phyloP scores from a whole-genome alignment of 2,888 invertebrate species.

The Petrolisthes cinctipes region DNA sequence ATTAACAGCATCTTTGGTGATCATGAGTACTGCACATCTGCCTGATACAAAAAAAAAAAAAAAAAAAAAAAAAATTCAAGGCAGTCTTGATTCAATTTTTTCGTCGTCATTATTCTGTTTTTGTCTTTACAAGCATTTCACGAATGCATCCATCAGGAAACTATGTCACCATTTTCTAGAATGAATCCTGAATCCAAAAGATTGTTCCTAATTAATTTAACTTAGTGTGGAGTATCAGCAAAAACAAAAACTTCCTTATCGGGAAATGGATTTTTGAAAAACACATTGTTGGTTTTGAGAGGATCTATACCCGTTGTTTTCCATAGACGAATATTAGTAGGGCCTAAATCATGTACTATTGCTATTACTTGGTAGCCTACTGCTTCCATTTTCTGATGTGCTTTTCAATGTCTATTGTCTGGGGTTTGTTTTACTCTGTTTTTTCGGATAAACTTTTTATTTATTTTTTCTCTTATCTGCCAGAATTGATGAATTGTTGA shows the following conservation, averaged over 20 bases:
- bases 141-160: not conserved
- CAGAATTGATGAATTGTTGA: too few relatives aligned
- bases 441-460: too few relatives aligned
- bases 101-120: not conserved
- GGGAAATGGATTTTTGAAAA: not conserved
- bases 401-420: too few relatives aligned
- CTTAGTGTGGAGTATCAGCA: constrained; percentile 13
- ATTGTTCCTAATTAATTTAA: constrained; percentile 11
- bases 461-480: too few relatives aligned
- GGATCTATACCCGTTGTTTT: not conserved
- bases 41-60: not conserved
- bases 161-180: constrained; percentile 1
- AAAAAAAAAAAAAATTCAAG: not conserved
- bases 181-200: not conserved
- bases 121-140: constrained; percentile 3
- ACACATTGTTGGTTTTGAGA: not conserved
- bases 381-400: not conserved
- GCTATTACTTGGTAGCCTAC: not conserved
- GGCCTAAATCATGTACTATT: not conserved
- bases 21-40: not conserved
- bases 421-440: too few relatives aligned
- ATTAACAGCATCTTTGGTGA: not conserved
- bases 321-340: not conserved
- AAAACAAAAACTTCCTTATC: constrained; percentile 24
- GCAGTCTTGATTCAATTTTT: too few relatives aligned